These are phyloP conservation scores for Pipistrellus pygmaeus DNA, from an alignment of 2,797 vertebrate genomes.

Conservation along the genomic window DNA sequence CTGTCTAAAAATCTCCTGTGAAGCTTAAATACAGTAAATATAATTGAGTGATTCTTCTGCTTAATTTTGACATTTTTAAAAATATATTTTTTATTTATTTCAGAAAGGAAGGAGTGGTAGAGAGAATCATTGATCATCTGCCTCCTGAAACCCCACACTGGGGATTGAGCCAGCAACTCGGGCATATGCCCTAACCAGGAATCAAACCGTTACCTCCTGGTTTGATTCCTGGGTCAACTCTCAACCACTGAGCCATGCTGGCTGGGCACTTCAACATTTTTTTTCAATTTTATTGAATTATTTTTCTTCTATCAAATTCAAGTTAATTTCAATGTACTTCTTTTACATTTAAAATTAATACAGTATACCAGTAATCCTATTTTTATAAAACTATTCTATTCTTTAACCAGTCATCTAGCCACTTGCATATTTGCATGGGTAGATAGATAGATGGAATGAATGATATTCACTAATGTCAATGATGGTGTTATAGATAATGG, in stretches of 20 bases:
- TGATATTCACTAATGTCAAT: neutral
- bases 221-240: too few species aligned
- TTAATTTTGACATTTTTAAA: neutral
- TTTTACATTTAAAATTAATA: conserved; percentile 54
- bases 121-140: too few species aligned
- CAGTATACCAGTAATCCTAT: neutral
- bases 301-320: conserved; percentile 46
- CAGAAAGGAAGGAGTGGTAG: too few species aligned
- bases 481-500: neutral
- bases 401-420: neutral
- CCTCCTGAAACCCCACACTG: too few species aligned
- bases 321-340: neutral
- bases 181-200: too few species aligned
- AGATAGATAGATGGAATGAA: neutral
- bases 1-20: neutral
- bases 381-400: conserved; percentile 1
- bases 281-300: conserved; percentile 31
- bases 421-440: conserved; percentile 19
- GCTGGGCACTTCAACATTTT: neutral
- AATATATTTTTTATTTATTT: too few species aligned
- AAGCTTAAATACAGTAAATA: conserved; percentile 24
- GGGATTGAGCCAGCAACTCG: too few species aligned
- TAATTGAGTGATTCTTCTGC: neutral
- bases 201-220: too few species aligned
- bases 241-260: too few species aligned